Base-by-base conservation (phyloP, 2,797 vertebrate species). In the Malacoraja senta region DNA sequence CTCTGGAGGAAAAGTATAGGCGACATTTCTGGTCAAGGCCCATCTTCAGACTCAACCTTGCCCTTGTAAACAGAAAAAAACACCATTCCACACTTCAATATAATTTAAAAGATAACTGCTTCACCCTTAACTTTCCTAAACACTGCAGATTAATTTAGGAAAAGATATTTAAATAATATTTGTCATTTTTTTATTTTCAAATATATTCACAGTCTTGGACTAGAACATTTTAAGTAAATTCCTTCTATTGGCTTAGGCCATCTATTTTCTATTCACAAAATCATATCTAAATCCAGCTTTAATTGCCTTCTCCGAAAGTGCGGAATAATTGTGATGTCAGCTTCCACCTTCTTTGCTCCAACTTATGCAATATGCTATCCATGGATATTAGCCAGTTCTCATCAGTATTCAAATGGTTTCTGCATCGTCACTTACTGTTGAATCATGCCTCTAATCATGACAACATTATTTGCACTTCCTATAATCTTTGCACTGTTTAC, bases 381-480 rank as follows among this genome's bases (percentile, higher is more conserved):
- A 44, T 1, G 68, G 17, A 38, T 53, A 74, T 91, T 71, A 44
- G 65, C 35, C 71, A 91, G 38, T 44, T 91, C 35, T 91, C 72
- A 76, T 92, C 65, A 92, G 90, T 58, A 76, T 92, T 92, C 90
- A 92, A 29, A 92, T 92, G 71, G 90, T 74, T 76, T 76, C 71
- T 72, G 72, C 44, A 72, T 58, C 53, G 71, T 58, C 90, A 76
- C 35, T 92, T 92, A 92, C 71, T 58, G 35, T 13, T 92, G 44
- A 76, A 92, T 38, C 65, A 92, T 76, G 38, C 21, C 24, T 76
- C 90, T 92, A 92, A 92, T 29, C 90, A 76, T 74, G 90, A 76
- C 90, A 92, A 92, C 35, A 53, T 76, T 92, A 92, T 92, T 92
- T 24, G 71, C 71, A 92, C 90, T 92, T 74, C 38, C 72, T 92